phyloP scores from a whole-genome alignment of 1,140 invertebrate genomes.

The Limonius californicus region DNA sequence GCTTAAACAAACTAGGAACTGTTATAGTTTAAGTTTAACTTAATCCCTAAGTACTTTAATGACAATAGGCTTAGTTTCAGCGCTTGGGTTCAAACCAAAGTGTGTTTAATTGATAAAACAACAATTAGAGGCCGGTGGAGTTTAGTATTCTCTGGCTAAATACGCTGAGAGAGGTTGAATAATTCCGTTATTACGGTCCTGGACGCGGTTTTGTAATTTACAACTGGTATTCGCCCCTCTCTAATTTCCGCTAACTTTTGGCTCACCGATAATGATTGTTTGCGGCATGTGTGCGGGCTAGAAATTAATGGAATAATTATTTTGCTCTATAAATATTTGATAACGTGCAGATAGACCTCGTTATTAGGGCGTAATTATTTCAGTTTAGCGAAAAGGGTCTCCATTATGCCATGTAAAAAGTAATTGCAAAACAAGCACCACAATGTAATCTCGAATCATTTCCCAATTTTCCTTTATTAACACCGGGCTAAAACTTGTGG shows the following conservation, averaged over 20 bases:
- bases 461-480: no score
- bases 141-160: neutral
- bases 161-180: neutral
- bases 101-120: constrained; percentile 2
- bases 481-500: no score
- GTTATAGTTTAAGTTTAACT: neutral
- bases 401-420: no score
- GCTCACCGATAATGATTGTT: neutral
- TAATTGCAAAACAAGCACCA: no score
- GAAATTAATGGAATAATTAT: no score
- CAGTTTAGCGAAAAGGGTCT: no score
- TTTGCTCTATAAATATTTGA: no score
- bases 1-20: neutral
- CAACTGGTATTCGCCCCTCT: neutral
- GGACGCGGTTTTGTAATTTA: neutral
- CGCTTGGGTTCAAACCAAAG: neutral
- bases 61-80: neutral
- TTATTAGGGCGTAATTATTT: no score
- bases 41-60: neutral
- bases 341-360: no score
- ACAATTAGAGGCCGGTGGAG: neutral
- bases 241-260: neutral
- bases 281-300: neutral
- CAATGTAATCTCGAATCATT: no score
- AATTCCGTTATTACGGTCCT: neutral